A percentile compares a stretch with the other conserved stretches of the same genome.
Conservation (phyloP, 2,888 invertebrate species). For the Melieria picta region DNA sequence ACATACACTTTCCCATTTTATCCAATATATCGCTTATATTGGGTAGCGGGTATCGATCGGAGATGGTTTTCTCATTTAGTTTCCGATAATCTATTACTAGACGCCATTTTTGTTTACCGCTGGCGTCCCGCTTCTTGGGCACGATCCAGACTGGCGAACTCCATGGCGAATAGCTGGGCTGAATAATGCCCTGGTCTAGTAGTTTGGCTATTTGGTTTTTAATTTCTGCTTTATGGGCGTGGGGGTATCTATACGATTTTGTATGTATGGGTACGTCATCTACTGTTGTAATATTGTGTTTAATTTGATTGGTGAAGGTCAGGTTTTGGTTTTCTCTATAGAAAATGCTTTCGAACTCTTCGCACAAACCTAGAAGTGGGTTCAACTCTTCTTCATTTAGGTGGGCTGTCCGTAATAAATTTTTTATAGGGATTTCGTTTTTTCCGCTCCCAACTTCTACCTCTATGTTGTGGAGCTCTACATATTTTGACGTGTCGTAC, state of each 20-base stretch:
- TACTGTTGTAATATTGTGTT: slow-evolving; percentile 42
- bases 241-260: slow-evolving; percentile 31
- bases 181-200: slow-evolving; percentile 27
- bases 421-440: too few relatives aligned
- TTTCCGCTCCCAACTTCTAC: too few relatives aligned
- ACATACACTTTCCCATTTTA: slow-evolving; percentile 48
- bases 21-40: slow-evolving; percentile 46
- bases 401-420: too few relatives aligned
- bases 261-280: slow-evolving; percentile 18
- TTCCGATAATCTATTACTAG: slow-evolving; percentile 46
- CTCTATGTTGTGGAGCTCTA: too few relatives aligned
- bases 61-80: slow-evolving; percentile 45
- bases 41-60: slow-evolving; percentile 43
- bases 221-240: slow-evolving; percentile 30
- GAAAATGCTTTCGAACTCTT: too few relatives aligned
- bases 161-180: slow-evolving; percentile 42
- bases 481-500: too few relatives aligned
- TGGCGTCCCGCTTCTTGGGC: slow-evolving; percentile 36
- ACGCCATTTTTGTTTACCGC: slow-evolving; percentile 41
- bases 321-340: slow-evolving; percentile 33
- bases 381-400: too few relatives aligned
- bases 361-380: too few relatives aligned
- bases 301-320: slow-evolving; percentile 41
- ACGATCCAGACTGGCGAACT: slow-evolving; percentile 48
- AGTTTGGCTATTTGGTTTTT: slow-evolving; percentile 26